Evolutionary conservation across 2,888 invertebrate species (phyloP), one percentile per base, ranked within the genome.

Genomic region (Aromia moschata): DNA sequence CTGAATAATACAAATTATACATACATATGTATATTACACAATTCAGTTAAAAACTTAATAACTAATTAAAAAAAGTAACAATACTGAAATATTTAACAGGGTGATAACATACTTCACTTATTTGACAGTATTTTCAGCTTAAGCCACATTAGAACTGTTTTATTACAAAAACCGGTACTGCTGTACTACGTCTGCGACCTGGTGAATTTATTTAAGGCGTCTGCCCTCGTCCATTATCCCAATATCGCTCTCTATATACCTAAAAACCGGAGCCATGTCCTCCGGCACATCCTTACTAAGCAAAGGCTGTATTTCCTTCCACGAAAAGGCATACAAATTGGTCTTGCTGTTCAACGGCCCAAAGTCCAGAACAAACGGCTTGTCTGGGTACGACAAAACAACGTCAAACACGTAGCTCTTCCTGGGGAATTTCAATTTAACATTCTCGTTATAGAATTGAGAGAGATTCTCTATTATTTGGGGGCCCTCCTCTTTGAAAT

Each of bases 271-370:
- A 12, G 77, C 58, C 2, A 79, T 67, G 60, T 76, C 75, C 33
- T 76, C 73, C 12, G 67, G 49, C n/a, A 52, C 54, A 33, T 73
- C 70, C 71, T 74, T 77, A 40, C 70, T 70, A 15, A 80, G 64
- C 53, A 80, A 70, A n/a, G 71, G 71, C 43, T 74, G 71, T 44
- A 80, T 76, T 69, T 80, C 80, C 18, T 75, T 74, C 80, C 80
- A 80, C 12, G 64, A 63, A 67, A 79, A 80, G 33, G 79, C 79
- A 70, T 79, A 75, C 41, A 80, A 69, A 63, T 77, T 74, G 1
- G 75, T 73, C 63, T 77, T 77, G 55, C 59, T 72, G 66, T 77
- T 79, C 25, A 80, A 60, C 10, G 76, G 73, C 5, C 77, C 75
- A 71, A 80, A 78, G 70, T 79, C 80, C 31, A 79, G 52, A 40